phyloP scores from a whole-genome alignment of 2,113 vertebrate genomes.

The Pelvicachromis taeniatus region DNA sequence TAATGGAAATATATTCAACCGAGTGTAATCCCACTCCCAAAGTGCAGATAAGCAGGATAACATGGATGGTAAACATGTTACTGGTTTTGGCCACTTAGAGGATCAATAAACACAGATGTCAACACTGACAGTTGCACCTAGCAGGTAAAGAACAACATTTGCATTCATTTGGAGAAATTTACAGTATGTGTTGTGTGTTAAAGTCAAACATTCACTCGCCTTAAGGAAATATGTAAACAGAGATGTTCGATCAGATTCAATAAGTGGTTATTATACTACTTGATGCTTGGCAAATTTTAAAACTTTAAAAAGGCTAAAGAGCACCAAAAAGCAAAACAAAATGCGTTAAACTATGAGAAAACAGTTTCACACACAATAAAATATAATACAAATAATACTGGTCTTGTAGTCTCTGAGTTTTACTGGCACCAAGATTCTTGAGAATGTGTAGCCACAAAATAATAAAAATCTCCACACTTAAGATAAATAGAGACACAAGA shows the following conservation, averaged over 20 bases:
- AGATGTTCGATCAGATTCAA: background rate
- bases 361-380: background rate
- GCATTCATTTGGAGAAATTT: background rate
- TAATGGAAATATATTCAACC: background rate
- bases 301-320: background rate
- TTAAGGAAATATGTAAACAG: background rate
- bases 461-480: background rate
- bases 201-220: background rate
- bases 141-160: background rate
- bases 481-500: background rate
- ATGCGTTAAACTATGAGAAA: background rate
- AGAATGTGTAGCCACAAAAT: background rate
- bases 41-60: background rate
- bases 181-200: background rate
- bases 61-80: background rate
- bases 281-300: background rate
- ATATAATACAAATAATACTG: background rate
- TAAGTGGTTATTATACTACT: too few relatives aligned
- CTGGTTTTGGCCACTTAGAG: background rate
- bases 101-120: background rate
- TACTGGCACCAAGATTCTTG: background rate
- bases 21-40: background rate
- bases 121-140: background rate
- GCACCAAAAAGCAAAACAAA: background rate
- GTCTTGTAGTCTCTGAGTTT: background rate